Evolutionary conservation across 2,797 vertebrate species (phyloP).

Genomic region (Semaprochilodus insignis): DNA sequence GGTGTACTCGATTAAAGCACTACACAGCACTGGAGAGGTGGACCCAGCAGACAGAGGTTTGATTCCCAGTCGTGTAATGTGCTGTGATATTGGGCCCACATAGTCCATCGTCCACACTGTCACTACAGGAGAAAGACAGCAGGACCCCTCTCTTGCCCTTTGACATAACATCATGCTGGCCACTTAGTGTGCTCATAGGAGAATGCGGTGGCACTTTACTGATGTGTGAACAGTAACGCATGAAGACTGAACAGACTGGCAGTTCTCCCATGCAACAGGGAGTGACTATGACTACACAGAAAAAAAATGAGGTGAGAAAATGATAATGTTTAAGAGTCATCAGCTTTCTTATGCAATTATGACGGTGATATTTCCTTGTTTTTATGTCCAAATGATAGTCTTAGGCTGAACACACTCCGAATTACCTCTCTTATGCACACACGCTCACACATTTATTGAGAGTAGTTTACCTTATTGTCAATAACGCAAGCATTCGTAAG

Average conservation of each 20-base stretch:
- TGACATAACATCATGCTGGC: neutral
- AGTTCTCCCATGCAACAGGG: neutral
- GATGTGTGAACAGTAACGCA: neutral
- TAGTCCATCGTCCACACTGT: neutral
- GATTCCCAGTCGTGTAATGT: neutral
- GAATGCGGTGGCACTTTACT: neutral
- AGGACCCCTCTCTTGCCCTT: neutral
- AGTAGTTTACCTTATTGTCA: neutral
- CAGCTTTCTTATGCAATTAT: neutral
- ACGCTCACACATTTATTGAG: neutral
- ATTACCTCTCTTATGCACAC: neutral
- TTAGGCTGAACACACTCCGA: neutral
- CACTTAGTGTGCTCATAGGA: neutral
- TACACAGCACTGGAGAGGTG: neutral
- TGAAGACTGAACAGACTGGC: neutral
- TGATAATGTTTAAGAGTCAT: neutral
- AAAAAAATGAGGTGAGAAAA: neutral
- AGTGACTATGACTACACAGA: neutral
- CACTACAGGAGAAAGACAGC: slow-evolving; percentile 2
- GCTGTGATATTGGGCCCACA: neutral
- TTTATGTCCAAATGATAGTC: neutral
- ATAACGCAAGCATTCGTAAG: neutral
- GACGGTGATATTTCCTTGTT: neutral
- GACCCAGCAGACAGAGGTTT: neutral
- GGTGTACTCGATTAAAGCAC: neutral